Base-by-base conservation (phyloP, 2,797 vertebrate genomes). In the Thripadectes ignobilis region DNA sequence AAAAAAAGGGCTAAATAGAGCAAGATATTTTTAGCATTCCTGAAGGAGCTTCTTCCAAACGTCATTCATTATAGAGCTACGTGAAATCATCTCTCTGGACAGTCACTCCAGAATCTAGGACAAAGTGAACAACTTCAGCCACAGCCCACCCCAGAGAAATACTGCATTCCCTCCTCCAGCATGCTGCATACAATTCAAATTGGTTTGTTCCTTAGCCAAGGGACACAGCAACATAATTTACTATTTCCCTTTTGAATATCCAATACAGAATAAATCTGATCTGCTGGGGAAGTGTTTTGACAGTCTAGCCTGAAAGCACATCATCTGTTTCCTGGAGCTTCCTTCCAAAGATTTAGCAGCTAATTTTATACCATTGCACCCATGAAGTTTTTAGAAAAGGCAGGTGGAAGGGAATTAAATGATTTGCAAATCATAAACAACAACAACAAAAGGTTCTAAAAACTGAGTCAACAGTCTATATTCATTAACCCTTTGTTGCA, bases 311-410 rank as follows among this genome's bases (percentile, higher is more conserved):
- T 89, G 73, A 92, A 93, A 95, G 81, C 82, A 72, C 75, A 93
- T 96, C 59, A 96, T 95, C 94, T 93, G 88, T 95, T 97, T 97
- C 94, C 96, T 83, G 65, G 12, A 92, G 81, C 73, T 97, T 96
- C 78, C 79, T 97, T 94, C 89, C 90, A 93, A 91, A 73, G 75
- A 62, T 81, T 71, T 41, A 81, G 49, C 76, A 93, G 85, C 81
- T 93, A 95, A 95, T 93, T 96, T 94, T 95, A 80, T 39, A 88
- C 36, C 21, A 61, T 51, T 65, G 49, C 52, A 93, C 26, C 51
- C 73, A 62, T 48, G 30, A 80, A 88, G 48, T 84, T 39, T 90
- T 87, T 61, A 61, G n/a, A 93, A 91, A 90, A 85, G 30, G 30
- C 63, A 85, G 75, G 82, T 92, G 38, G 34, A 65, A 90, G 21